Conservation (phyloP, 2,888 invertebrate genomes). For the Halocaridina rubra region DNA sequence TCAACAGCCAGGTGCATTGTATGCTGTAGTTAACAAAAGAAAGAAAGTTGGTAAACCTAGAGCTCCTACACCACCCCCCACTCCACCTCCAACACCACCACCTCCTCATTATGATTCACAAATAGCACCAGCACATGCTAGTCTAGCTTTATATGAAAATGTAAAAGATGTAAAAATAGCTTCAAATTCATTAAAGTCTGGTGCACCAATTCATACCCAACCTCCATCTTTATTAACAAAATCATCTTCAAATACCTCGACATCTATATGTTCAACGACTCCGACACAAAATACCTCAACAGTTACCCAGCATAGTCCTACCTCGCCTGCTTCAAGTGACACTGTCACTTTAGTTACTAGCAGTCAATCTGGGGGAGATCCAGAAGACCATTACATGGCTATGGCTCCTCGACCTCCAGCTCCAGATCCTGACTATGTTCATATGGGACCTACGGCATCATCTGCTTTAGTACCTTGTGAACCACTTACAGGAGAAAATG, state of each 20-base stretch:
- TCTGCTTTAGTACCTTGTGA: slow-evolving; percentile 43
- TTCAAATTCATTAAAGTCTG: background rate
- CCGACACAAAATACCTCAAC: background rate
- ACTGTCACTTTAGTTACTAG: background rate
- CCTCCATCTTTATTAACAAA: background rate
- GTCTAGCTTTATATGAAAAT: slow-evolving; percentile 42
- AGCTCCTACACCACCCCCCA: slow-evolving; percentile 57
- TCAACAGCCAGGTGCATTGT: slow-evolving; percentile 21
- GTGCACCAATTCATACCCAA: slow-evolving; percentile 2
- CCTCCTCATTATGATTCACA: slow-evolving; percentile 17
- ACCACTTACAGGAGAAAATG: background rate
- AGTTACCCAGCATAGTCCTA: slow-evolving; percentile 4
- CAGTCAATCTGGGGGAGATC: background rate
- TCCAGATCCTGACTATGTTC: slow-evolving; percentile 47
- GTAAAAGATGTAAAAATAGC: slow-evolving; percentile 27
- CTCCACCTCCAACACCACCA: slow-evolving; percentile 50
- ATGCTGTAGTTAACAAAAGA: slow-evolving; percentile 57
- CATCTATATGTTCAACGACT: background rate
- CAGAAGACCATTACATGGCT: slow-evolving; percentile 41
- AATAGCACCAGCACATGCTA: slow-evolving; percentile 11
- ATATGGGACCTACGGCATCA: slow-evolving; percentile 48
- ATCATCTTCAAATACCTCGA: background rate
- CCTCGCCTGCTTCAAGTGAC: slow-evolving; percentile 23
- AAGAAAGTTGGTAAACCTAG: slow-evolving; percentile 48
- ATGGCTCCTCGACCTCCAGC: slow-evolving; percentile 29